phyloP scores from a whole-genome alignment of 2,888 invertebrate genomes.

The Coenonympha arcania region DNA sequence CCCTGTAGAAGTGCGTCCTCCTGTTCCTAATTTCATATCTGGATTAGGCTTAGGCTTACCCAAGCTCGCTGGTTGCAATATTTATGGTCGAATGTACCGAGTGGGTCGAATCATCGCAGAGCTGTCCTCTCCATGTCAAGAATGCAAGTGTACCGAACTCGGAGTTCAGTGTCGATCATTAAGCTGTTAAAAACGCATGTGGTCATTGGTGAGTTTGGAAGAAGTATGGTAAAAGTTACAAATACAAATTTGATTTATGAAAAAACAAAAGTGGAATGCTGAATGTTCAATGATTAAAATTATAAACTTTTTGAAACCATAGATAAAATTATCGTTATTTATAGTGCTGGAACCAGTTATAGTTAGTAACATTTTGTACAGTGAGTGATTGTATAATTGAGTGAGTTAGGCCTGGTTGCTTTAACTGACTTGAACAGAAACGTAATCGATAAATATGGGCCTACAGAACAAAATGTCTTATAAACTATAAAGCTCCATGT shows the following conservation, averaged over 20 bases:
- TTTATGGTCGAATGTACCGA: constrained; percentile 90
- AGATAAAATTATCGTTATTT: too few species aligned
- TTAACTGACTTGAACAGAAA: too few species aligned
- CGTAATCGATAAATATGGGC: too few species aligned
- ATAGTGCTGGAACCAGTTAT: neutral
- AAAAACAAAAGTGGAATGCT: neutral
- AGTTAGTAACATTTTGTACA: constrained; percentile 35
- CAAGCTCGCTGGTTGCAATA: constrained; percentile 90
- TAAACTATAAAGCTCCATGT: too few species aligned
- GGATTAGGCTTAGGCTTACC: constrained; percentile 72
- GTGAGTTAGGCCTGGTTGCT: constrained; percentile 26
- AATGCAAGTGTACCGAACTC: constrained; percentile 88
- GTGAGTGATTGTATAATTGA: constrained; percentile 28
- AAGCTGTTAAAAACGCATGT: constrained; percentile 59
- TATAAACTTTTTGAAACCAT: too few species aligned
- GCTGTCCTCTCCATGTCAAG: constrained; percentile 85
- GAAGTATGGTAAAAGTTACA: too few species aligned
- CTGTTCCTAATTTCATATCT: constrained; percentile 27
- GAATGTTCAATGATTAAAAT: too few species aligned
- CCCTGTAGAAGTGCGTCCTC: constrained; percentile 36
- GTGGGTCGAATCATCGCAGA: constrained; percentile 87
- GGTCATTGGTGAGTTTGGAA: too few species aligned
- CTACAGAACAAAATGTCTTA: too few species aligned
- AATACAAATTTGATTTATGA: too few species aligned
- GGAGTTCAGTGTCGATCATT: constrained; percentile 87